Evolutionary conservation across 1,140 invertebrate species (phyloP).

Genomic region (Pantala flavescens): DNA sequence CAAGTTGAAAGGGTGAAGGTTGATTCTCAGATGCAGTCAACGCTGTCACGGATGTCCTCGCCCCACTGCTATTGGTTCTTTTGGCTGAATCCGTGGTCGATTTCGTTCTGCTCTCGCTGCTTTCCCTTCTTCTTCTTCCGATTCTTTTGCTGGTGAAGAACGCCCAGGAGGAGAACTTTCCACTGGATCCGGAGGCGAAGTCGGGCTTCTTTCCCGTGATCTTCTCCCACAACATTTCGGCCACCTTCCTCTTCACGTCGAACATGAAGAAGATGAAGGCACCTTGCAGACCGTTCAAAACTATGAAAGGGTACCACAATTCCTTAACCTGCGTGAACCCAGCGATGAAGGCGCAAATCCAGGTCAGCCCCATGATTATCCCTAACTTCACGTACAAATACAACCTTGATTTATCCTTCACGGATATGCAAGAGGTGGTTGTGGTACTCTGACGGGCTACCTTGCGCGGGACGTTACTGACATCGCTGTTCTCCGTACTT

Average conservation of each 20-base stretch:
- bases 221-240: conserved; percentile 26
- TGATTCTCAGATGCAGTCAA: no score
- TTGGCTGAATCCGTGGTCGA: no score
- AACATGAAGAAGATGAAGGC: conserved; percentile 40
- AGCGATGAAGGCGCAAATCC: neutral
- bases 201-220: neutral
- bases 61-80: no score
- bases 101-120: neutral
- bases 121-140: neutral
- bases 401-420: neutral
- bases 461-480: neutral
- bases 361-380: neutral
- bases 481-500: neutral
- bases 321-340: conserved; percentile 15
- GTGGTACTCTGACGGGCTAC: neutral
- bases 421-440: neutral
- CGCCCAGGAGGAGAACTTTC: neutral
- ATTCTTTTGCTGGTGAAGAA: neutral
- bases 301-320: conserved; percentile 37
- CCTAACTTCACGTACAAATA: conserved; percentile 6
- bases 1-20: no score
- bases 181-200: neutral
- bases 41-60: no score
- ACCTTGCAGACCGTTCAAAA: conserved; percentile 39
- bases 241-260: conserved; percentile 33